Evolutionary conservation across 2,888 invertebrate species (phyloP).

Genomic region (Blera fallax): DNA sequence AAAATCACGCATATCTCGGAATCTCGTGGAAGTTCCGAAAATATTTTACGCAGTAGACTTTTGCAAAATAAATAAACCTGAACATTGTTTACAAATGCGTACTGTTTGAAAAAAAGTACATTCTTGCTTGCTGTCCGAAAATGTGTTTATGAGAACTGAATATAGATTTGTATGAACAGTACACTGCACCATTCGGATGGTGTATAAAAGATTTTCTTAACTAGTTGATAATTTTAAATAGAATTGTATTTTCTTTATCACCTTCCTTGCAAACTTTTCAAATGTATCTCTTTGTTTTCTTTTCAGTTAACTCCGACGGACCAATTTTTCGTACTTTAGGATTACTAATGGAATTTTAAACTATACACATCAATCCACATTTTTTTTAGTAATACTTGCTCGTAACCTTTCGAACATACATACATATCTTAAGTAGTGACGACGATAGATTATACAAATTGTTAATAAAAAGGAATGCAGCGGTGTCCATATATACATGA

Average conservation of each 20-base stretch:
- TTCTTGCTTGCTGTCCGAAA: background rate
- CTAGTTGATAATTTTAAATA: no score
- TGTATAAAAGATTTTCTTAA: no score
- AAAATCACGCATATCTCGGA: background rate
- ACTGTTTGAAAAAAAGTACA: background rate
- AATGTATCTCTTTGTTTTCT: background rate
- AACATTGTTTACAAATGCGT: slow-evolving; percentile 21
- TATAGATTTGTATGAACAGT: no score
- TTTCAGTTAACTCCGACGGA: slow-evolving; percentile 68
- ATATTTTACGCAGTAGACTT: slow-evolving; percentile 11
- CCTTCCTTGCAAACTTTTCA: no score
- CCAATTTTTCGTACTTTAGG: slow-evolving; percentile 57
- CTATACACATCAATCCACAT: slow-evolving; percentile 24
- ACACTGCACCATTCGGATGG: no score
- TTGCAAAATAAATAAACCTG: background rate
- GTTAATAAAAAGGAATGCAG: slow-evolving; percentile 80
- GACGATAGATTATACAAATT: slow-evolving; percentile 33
- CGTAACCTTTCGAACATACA: slow-evolving; percentile 18
- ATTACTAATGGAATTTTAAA: slow-evolving; percentile 51
- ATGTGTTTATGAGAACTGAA: background rate
- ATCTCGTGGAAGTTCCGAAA: background rate
- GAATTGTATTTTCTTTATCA: background rate
- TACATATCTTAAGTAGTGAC: slow-evolving; percentile 43
- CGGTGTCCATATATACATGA: slow-evolving; percentile 95
- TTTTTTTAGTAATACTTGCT: background rate